Conservation (phyloP, 1,140 invertebrate species). For the Physella acuta region DNA sequence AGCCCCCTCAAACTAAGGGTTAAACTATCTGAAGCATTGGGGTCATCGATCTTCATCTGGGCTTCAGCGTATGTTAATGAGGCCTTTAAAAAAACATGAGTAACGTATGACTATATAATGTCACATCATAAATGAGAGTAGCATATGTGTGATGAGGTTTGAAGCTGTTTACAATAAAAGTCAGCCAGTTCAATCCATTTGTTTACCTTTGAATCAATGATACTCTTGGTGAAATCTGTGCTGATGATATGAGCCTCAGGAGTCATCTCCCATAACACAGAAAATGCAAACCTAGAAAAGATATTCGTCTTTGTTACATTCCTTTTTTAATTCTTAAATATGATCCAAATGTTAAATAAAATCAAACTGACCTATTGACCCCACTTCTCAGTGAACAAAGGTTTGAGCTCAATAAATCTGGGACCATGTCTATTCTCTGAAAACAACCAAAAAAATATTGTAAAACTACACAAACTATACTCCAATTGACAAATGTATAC, state of each 20-base stretch:
- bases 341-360: not conserved
- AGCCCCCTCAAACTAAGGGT: constrained; percentile 77
- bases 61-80: constrained; percentile 96
- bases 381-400: constrained; percentile 62
- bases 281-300: constrained; percentile 59
- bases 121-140: not conserved
- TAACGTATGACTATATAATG: not conserved
- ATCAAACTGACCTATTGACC: constrained; percentile 56
- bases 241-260: constrained; percentile 79
- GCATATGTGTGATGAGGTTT: too few species aligned
- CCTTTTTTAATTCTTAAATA: constrained; percentile 1
- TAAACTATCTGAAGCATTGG: constrained; percentile 71
- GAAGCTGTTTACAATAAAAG: not conserved
- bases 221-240: constrained; percentile 86
- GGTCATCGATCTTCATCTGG: constrained; percentile 88
- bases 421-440: constrained; percentile 64
- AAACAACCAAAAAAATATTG: constrained; percentile 23
- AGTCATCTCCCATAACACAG: constrained; percentile 61
- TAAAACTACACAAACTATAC: not conserved
- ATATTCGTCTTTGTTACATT: not conserved
- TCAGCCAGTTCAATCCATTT: too few species aligned
- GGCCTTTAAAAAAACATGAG: constrained; percentile 60
- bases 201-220: constrained; percentile 72
- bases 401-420: constrained; percentile 62
- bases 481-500: not conserved